Evolutionary conservation across 2,113 vertebrate genomes (phyloP), one percentile per base, ranked within the genome.

Genomic region (Todiramphus chloris): DNA sequence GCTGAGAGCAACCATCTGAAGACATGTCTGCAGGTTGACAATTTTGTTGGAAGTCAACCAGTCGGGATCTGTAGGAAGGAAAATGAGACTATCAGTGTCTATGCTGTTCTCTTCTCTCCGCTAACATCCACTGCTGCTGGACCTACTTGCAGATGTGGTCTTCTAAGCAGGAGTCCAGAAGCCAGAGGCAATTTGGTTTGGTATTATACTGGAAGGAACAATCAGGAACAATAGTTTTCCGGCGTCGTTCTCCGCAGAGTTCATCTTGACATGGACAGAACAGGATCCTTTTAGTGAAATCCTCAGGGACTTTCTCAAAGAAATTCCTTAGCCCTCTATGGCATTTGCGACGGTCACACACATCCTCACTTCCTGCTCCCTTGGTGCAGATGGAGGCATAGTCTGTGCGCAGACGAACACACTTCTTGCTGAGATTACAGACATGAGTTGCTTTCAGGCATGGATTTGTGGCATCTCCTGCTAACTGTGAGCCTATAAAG

Each of bases 81-180:
- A 94, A 96, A 93, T 19, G 83, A 96, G 59, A 90, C 67, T 48
- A 66, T 97, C 70, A 97, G 91, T 35, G 86, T 68, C 20, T 7
- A 44, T n/a, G 79, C 48, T 74, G 44, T 56, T 93, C 41, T 94
- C n/a, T 53, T 83, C 72, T 83, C 30, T 64, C 35, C 55, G 64
- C 31, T 48, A 21, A 41, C 17, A 67, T 33, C 90, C 1, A 2
- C 62, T 91, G 88, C 72, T 87, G 72, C 46, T 4, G 13, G 44
- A 96, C 98, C 95, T 83, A 99, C 99, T 98, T 99, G 99, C 99
- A 99, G 70, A 99, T 97, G 21, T 98, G 97, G 92, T 99, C 98
- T 1, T 97, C 95, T 18, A 98, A 97, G 96, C 99, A 99, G 77
- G 97, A 96, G 53, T 98, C 97, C 97, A 98, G 98, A 86, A 99